A percentile compares a stretch with the other conserved stretches of the same genome.
Evolutionary conservation across 2,888 invertebrate genomes (phyloP).

Genomic region (Apodemia duryi): DNA sequence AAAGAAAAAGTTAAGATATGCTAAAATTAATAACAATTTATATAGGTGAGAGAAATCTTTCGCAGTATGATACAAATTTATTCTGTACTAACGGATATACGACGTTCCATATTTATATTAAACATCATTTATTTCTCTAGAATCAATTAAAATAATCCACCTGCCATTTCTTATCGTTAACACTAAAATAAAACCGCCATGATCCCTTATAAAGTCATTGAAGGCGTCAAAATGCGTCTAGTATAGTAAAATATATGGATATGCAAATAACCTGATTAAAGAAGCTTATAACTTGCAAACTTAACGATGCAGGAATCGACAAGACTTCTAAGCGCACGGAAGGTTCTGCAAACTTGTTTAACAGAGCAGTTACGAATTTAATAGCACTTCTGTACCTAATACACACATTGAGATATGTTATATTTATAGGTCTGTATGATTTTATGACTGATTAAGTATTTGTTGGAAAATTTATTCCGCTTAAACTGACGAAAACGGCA

Average conservation of each 20-base stretch:
- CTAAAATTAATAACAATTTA: neutral
- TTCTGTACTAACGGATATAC: conserved; percentile 1
- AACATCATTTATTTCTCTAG: conserved; percentile 25
- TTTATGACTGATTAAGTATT: no score
- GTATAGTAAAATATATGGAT: conserved; percentile 51
- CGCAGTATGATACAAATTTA: conserved; percentile 1
- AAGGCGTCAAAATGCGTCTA: conserved; percentile 50
- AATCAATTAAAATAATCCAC: conserved; percentile 34
- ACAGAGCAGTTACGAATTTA: conserved; percentile 25
- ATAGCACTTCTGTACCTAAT: conserved; percentile 6
- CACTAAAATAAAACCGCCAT: conserved; percentile 44
- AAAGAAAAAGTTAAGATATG: no score
- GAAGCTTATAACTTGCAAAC: conserved; percentile 54
- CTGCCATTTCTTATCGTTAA: conserved; percentile 36
- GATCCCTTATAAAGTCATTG: conserved; percentile 55
- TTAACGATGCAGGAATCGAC: conserved; percentile 42
- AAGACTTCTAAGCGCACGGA: conserved; percentile 32
- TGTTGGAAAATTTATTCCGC: no score
- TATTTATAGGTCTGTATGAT: neutral
- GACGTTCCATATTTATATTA: conserved; percentile 7
- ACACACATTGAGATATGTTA: conserved; percentile 5
- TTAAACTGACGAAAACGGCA: no score
- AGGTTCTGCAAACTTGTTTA: conserved; percentile 41
- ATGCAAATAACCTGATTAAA: conserved; percentile 61
- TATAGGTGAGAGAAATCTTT: neutral